These are phyloP conservation scores for Ladona fulva DNA, from an alignment of 1,140 invertebrate species.

Conservation along the genomic window DNA sequence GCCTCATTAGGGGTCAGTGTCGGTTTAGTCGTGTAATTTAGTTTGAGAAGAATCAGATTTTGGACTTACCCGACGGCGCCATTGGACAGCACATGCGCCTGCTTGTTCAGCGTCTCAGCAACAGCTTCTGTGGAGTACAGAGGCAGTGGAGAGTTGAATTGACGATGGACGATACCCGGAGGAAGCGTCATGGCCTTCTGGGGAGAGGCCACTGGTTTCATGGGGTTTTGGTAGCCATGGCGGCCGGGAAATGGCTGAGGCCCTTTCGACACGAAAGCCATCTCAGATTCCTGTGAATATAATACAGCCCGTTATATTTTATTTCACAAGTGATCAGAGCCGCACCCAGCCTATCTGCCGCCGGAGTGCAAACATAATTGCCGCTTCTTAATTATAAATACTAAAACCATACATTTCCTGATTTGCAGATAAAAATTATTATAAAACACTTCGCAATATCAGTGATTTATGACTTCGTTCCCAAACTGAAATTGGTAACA, in stretches of 20 bases:
- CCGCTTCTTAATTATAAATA: too few relatives aligned
- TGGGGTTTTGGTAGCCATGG: neutral
- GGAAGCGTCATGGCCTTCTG: neutral
- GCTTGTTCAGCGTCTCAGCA: constrained; percentile 65
- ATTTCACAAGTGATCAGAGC: neutral
- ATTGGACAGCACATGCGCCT: constrained; percentile 63
- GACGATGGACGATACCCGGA: constrained; percentile 59
- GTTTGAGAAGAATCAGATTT: neutral
- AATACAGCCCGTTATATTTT: neutral
- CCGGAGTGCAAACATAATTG: neutral
- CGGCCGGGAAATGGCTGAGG: neutral
- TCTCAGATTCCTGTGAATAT: neutral
- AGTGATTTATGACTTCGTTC: too few relatives aligned
- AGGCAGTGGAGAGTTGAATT: constrained; percentile 82
- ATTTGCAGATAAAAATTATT: too few relatives aligned
- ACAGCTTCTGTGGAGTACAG: constrained; percentile 75
- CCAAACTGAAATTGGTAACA: too few relatives aligned
- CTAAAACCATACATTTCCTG: too few relatives aligned
- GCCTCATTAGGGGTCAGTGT: too few relatives aligned
- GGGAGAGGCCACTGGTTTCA: neutral
- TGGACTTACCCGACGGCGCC: constrained; percentile 64
- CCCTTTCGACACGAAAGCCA: neutral
- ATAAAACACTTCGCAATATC: too few relatives aligned
- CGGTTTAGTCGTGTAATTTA: too few relatives aligned
- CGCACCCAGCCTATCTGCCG: too few relatives aligned